These are phyloP conservation scores for Eulemur albifrons DNA, from an alignment of 2,797 vertebrate genomes.

Conservation along the genomic window DNA sequence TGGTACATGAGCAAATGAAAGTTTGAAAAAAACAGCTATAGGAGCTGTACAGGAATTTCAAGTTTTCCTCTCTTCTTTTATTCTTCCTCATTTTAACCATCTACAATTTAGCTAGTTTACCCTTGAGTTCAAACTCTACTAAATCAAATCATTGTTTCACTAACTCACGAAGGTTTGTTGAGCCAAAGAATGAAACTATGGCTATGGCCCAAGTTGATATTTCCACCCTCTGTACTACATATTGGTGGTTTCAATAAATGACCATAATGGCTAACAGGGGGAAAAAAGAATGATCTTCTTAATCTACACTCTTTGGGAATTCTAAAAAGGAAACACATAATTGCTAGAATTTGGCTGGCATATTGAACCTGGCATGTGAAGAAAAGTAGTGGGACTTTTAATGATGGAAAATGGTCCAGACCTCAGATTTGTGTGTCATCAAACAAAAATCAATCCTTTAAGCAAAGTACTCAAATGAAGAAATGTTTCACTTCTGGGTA, in stretches of 20 bases:
- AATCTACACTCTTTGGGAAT: constrained; percentile 24
- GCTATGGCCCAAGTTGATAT: neutral
- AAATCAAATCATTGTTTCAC: neutral
- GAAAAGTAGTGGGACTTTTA: constrained; percentile 56
- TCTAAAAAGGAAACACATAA: constrained; percentile 53
- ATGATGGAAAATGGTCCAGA: constrained; percentile 53
- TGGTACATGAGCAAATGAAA: neutral
- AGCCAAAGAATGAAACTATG: neutral
- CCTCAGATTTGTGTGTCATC: constrained; percentile 31
- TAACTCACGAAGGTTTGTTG: neutral
- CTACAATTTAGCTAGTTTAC: neutral
- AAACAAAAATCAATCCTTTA: constrained; percentile 64
- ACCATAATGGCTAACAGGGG: neutral
- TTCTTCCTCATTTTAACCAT: neutral
- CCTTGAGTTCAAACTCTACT: neutral
- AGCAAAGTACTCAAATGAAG: constrained; percentile 33
- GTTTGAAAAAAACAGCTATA: neutral
- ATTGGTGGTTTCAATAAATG: constrained; percentile 50
- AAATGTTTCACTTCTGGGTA: constrained; percentile 30
- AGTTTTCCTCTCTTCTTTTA: neutral
- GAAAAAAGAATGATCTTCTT: constrained; percentile 57
- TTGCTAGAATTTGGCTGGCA: constrained; percentile 57
- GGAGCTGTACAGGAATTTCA: neutral
- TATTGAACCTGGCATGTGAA: constrained; percentile 32
- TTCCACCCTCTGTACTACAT: constrained; percentile 8